Conservation (phyloP, 2,888 invertebrate species). For the Mimas tiliae region DNA sequence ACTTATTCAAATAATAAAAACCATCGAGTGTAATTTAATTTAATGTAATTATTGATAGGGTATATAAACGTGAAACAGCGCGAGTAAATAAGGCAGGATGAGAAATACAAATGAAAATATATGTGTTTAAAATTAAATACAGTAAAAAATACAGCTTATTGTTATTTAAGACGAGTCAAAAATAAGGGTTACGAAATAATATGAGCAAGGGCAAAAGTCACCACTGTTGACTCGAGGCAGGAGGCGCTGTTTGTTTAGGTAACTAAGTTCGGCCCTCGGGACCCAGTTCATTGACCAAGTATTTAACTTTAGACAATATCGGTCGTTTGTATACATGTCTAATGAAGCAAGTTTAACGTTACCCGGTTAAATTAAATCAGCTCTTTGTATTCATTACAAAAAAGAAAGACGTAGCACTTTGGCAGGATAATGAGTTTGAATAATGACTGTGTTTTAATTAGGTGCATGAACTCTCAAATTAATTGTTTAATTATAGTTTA, state of each 20-base stretch:
- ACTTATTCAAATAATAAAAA: too few species aligned
- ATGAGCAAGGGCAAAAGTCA: slow-evolving; percentile 42
- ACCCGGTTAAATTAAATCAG: slow-evolving; percentile 36
- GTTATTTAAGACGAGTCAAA: slow-evolving; percentile 4
- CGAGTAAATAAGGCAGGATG: too few species aligned
- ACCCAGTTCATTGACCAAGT: slow-evolving; percentile 71
- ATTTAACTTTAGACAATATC: slow-evolving; percentile 72
- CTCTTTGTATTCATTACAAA: slow-evolving; percentile 19
- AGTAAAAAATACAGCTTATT: too few species aligned
- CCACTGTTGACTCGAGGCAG: slow-evolving; percentile 68
- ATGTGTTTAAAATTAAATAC: background rate
- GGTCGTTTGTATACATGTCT: slow-evolving; percentile 54
- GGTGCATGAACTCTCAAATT: slow-evolving; percentile 5
- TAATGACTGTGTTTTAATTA: background rate
- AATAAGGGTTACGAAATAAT: slow-evolving; percentile 32
- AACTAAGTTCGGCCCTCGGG: slow-evolving; percentile 71
- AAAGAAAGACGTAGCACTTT: background rate
- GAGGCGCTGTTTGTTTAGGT: slow-evolving; percentile 73
- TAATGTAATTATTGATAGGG: too few species aligned
- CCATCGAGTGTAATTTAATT: too few species aligned
- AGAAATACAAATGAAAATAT: too few species aligned
- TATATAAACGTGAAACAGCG: too few species aligned
- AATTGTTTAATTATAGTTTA: slow-evolving; percentile 17
- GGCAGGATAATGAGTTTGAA: background rate
- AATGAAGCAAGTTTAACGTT: slow-evolving; percentile 57